Conservation (phyloP, 2,888 invertebrate species). For the Lasioglossum villosulum region DNA sequence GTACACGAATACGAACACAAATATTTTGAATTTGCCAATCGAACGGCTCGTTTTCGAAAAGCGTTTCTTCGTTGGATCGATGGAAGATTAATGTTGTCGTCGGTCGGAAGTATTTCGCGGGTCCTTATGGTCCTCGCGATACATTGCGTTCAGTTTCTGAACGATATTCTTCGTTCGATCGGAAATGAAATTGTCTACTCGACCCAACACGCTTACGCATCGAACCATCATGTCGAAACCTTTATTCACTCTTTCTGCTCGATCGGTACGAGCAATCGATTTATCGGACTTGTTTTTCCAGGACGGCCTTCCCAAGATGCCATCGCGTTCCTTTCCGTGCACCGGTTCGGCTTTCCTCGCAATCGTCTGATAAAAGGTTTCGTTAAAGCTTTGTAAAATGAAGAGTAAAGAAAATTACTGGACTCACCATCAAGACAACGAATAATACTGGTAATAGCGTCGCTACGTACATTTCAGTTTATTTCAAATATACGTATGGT, state of each 20-base stretch:
- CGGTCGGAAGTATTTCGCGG: slow-evolving; percentile 36
- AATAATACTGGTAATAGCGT: slow-evolving; percentile 21
- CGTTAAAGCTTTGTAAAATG: background rate
- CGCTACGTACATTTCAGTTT: slow-evolving; percentile 25
- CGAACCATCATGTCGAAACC: slow-evolving; percentile 85
- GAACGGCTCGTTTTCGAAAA: background rate
- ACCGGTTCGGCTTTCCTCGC: background rate
- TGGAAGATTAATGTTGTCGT: background rate
- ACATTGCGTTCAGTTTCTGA: slow-evolving; percentile 84
- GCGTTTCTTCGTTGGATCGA: background rate
- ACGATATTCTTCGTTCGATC: slow-evolving; percentile 84
- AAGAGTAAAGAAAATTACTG: background rate
- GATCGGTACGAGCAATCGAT: slow-evolving; percentile 68
- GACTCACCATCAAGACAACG: slow-evolving; percentile 38
- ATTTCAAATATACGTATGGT: background rate
- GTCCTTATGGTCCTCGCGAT: slow-evolving; percentile 81
- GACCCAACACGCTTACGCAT: slow-evolving; percentile 85
- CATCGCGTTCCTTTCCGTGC: slow-evolving; percentile 15
- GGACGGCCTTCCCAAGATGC: background rate
- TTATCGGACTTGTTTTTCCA: slow-evolving; percentile 18
- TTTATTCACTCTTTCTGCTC: slow-evolving; percentile 83
- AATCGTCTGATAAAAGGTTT: slow-evolving; percentile 23
- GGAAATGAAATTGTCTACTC: slow-evolving; percentile 85
- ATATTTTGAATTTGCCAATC: background rate
- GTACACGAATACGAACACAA: background rate